Evolutionary conservation across 2,113 vertebrate genomes (phyloP).

Genomic region (Chlorodrepanis virens): DNA sequence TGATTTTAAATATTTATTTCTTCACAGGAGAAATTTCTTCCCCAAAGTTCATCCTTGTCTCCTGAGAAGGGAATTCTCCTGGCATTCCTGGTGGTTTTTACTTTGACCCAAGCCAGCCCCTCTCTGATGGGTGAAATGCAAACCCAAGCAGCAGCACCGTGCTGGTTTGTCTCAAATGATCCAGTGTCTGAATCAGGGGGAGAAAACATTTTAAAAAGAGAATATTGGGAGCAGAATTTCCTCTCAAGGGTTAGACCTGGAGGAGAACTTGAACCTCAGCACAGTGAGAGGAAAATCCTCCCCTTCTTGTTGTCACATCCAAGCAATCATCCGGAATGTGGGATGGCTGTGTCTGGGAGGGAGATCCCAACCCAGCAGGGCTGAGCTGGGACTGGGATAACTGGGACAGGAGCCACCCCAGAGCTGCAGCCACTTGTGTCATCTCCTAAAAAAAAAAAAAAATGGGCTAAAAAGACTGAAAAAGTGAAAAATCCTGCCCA

Average conservation of each 20-base stretch:
- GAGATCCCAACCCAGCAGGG: neutral
- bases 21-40: neutral
- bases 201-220: neutral
- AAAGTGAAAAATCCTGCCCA: neutral
- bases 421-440: neutral
- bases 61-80: neutral
- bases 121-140: neutral
- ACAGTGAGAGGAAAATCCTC: neutral
- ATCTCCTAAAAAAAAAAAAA: neutral
- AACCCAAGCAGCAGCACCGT: neutral
- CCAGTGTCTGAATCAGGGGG: rapidly evolving
- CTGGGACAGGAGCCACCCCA: neutral
- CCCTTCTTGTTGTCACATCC: rapidly evolving
- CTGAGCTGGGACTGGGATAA: neutral
- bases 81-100: neutral
- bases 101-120: neutral
- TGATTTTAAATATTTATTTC: neutral
- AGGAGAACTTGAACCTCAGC: neutral
- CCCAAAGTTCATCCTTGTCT: neutral
- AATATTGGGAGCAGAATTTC: neutral
- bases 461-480: neutral
- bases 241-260: neutral
- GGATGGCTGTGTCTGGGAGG: rapidly evolving
- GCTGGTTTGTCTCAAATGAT: neutral
- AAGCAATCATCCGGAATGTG: neutral